These are phyloP conservation scores for Crocodylus rhombifer DNA, from an alignment of 2,797 vertebrate genomes.

Conservation along the genomic window DNA sequence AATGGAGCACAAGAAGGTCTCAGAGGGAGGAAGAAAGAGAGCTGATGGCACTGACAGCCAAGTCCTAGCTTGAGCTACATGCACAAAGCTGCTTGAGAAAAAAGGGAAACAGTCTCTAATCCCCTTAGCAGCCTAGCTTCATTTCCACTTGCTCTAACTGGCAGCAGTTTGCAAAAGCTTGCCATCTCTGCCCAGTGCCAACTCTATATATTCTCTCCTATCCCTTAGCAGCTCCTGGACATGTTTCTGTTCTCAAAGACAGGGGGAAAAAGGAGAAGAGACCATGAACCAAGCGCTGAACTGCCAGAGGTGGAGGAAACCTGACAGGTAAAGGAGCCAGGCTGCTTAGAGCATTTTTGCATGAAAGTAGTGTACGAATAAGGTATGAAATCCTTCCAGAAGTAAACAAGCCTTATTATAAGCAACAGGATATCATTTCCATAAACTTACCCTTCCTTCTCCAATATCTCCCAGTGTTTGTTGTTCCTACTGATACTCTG, in stretches of 20 bases:
- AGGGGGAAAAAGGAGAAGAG: not conserved
- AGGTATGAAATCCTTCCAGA: slow-evolving; percentile 2
- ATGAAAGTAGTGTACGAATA: not conserved
- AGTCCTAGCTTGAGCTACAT: not conserved
- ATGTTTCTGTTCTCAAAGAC: not conserved
- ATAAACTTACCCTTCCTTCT: not conserved
- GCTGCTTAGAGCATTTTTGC: slow-evolving; percentile 10
- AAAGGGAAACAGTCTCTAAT: not conserved
- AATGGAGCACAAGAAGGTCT: not conserved
- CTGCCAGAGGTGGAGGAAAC: not conserved
- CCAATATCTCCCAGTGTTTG: slow-evolving; percentile 18
- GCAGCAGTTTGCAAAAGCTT: not conserved
- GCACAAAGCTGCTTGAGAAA: not conserved
- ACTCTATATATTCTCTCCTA: not conserved
- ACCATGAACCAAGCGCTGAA: not conserved
- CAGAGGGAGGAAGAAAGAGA: accelerated
- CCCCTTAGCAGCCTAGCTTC: not conserved
- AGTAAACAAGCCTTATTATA: slow-evolving; percentile 1
- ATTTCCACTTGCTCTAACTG: accelerated
- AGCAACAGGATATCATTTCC: not conserved
- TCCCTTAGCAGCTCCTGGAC: not conserved
- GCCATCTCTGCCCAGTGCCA: not conserved
- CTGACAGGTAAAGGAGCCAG: not conserved
- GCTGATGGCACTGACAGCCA: accelerated
- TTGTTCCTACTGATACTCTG: slow-evolving; percentile 45